phyloP scores from a whole-genome alignment of 2,113 vertebrate species.

The Greenwoodochromis staneri region DNA sequence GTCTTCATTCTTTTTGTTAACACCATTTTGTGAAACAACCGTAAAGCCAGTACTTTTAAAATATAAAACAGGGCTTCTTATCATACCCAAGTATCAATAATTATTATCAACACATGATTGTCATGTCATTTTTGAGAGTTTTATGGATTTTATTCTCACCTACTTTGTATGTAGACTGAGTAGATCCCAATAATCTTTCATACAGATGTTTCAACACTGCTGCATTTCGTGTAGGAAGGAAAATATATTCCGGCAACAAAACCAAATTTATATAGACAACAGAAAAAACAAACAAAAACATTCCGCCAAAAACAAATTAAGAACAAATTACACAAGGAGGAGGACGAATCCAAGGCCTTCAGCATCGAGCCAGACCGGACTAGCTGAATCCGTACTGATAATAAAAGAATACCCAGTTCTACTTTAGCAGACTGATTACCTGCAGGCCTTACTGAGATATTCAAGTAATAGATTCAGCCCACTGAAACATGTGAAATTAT shows the following conservation, averaged over 20 bases:
- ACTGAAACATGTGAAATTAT: neutral
- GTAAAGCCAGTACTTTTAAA: neutral
- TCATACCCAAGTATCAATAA: neutral
- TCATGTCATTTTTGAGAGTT: neutral
- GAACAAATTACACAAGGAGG: neutral
- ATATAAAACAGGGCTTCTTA: neutral
- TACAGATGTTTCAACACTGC: neutral
- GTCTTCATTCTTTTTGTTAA: neutral
- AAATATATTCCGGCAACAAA: neutral
- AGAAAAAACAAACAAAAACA: neutral
- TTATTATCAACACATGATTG: neutral
- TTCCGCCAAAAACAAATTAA: neutral
- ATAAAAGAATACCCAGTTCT: neutral
- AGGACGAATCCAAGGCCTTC: neutral
- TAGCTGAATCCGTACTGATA: neutral
- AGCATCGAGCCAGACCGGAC: neutral
- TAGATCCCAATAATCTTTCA: neutral
- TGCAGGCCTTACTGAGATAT: neutral
- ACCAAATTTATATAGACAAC: neutral
- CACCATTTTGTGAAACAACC: neutral
- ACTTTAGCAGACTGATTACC: neutral
- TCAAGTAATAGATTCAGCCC: neutral
- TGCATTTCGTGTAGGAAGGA: neutral
- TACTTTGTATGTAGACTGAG: neutral
- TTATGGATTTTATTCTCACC: neutral